A percentile compares a stretch with the other conserved stretches of the same genome.
Evolutionary conservation across 2,797 vertebrate genomes (phyloP).

Genomic region (Remorina albescens): DNA sequence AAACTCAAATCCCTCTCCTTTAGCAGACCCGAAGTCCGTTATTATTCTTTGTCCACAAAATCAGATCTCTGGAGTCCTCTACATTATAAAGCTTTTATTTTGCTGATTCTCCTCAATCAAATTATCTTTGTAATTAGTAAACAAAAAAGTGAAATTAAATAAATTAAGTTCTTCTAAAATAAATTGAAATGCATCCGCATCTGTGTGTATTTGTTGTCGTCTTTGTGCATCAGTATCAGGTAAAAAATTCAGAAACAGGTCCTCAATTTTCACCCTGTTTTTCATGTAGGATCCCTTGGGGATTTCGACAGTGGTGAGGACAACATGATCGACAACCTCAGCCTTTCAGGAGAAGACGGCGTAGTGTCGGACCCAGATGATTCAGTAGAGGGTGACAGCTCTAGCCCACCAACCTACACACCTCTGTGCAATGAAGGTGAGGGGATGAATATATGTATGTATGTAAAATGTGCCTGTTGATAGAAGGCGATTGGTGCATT

Average conservation of each 20-base stretch:
- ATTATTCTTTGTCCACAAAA: conserved; percentile 1
- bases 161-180: background rate
- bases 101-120: background rate
- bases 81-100: background rate
- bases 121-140: background rate
- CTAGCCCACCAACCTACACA: conserved; percentile 74
- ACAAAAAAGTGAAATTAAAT: background rate
- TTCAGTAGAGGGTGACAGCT: conserved; percentile 80
- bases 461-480: no score
- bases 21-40: background rate
- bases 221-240: background rate
- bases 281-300: conserved; percentile 88
- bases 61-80: background rate
- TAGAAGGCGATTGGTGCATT: no score
- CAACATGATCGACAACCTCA: conserved; percentile 72
- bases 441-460: background rate
- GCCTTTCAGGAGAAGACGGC: conserved; percentile 87
- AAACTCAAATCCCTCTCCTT: conserved; percentile 25
- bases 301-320: conserved; percentile 90
- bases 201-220: background rate
- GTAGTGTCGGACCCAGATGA: conserved; percentile 84
- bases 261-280: background rate
- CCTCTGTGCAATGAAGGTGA: conserved; percentile 82
- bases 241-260: background rate
- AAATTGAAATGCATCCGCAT: background rate